A percentile compares a stretch with the other conserved stretches of the same genome.
These are phyloP conservation scores for Rhimphoctona megacephalus DNA, from an alignment of 2,888 invertebrate species.

Conservation along the genomic window DNA sequence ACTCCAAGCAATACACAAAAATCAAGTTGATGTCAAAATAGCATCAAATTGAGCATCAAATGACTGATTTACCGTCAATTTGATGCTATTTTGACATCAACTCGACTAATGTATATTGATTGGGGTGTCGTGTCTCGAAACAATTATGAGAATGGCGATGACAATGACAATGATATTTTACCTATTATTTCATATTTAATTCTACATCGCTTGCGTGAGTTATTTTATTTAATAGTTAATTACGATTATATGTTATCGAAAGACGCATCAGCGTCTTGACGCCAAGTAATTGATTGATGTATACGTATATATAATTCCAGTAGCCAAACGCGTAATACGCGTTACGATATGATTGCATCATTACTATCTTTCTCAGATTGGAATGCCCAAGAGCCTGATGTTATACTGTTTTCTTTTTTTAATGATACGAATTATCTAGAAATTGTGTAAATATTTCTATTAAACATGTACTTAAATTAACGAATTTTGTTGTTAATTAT, in stretches of 20 bases:
- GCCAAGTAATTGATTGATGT: constrained; percentile 29
- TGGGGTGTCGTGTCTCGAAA: too few relatives aligned
- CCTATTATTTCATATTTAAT: constrained; percentile 69
- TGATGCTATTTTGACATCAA: too few relatives aligned
- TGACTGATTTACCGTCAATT: too few relatives aligned
- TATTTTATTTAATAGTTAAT: constrained; percentile 73
- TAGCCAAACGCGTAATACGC: constrained; percentile 54
- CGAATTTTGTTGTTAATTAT: background rate
- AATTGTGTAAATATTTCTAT: constrained; percentile 79
- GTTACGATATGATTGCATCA: constrained; percentile 47
- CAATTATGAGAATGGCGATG: constrained; percentile 27
- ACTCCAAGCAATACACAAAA: too few relatives aligned
- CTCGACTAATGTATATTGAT: too few relatives aligned
- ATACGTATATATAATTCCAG: constrained; percentile 45
- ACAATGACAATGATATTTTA: constrained; percentile 53
- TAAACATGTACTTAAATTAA: constrained; percentile 69
- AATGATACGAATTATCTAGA: constrained; percentile 74
- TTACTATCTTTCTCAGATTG: constrained; percentile 44
- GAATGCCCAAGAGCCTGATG: constrained; percentile 68
- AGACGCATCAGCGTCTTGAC: constrained; percentile 13
- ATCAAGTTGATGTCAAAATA: too few relatives aligned
- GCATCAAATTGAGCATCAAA: too few relatives aligned
- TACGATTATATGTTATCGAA: constrained; percentile 48
- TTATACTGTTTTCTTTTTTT: constrained; percentile 73
- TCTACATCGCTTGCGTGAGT: constrained; percentile 69